Evolutionary conservation across 2,797 vertebrate species (phyloP), one percentile per base, ranked within the genome.

Genomic region (Mionectes olivaceus): DNA sequence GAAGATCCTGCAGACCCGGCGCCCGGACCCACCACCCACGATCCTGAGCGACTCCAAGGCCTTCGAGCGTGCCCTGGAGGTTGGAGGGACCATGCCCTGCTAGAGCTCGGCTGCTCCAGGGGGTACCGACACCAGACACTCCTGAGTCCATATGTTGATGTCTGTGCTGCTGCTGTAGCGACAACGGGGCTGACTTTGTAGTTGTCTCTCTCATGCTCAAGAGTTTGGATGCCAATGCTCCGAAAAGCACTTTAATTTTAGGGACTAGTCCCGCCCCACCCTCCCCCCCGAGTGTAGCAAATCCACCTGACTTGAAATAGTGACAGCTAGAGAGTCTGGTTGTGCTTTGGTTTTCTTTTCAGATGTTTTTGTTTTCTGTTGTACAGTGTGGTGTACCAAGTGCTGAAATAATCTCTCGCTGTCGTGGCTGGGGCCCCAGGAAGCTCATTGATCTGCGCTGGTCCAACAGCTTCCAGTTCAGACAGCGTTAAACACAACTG

Each of bases 1-100:
- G 97, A 99, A 99, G 98, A 99, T 99, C 41, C 97, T 99, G 85
- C 99, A 99, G 98, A 99, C 99, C 7, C 97, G 98, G 97, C 99
- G 99, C 77, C 99, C 99, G 0, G 99, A 99, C 1, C 98, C 98
- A 4, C 98, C 99, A 3, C 87, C 98, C 0, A 88, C 98, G 19
- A 97, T 99, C 44, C 97, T 97, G 96, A 98, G 98, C 37, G 99
- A 99, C 95, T 95, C 93, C 32, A 96, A 86, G 64, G 77, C 94
- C 22, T 97, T 98, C n/a, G 94, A 97, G 65, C 91, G 97, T 56
- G 60, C 95, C 0, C 95, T 96, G 64, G 97, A 97, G 92, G 91
- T 83, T 22, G 94, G 71, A 16, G 85, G 95, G 4, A 71, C 67
- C 1, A 79, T 93, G 92, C 94, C 71, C 90, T 96, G 94, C 9